Percentiles rank a stretch among this genome's conserved stretches.
Evolutionary conservation across 1,140 invertebrate species (phyloP).

Genomic region (Drosophila parabipectinata): DNA sequence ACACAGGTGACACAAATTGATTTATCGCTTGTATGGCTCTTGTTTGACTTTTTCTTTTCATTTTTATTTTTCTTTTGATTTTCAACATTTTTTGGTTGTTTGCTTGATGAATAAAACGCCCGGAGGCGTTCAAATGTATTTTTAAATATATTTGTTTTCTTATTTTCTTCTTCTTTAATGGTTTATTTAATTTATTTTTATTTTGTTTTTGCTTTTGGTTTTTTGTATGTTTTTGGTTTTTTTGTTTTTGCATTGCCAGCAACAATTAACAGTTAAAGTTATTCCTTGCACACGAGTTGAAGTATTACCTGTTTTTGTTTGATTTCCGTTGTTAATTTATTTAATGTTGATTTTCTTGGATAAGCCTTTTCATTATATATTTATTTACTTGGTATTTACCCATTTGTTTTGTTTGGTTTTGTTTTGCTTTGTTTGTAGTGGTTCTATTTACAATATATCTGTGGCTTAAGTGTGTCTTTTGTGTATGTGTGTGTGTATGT

Average conservation of each 20-base stretch:
- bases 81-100: constrained; percentile 57
- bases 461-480: constrained; percentile 46
- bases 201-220: constrained; percentile 29
- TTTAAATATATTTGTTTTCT: constrained; percentile 51
- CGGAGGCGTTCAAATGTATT: constrained; percentile 73
- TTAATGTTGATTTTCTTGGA: constrained; percentile 48
- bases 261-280: constrained; percentile 81
- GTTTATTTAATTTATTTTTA: constrained; percentile 41
- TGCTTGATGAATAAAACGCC: constrained; percentile 77
- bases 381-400: constrained; percentile 43
- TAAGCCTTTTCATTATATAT: constrained; percentile 43
- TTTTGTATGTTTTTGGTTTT: constrained; percentile 1
- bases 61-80: constrained; percentile 64
- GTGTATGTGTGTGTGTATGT: constrained; percentile 3
- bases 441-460: constrained; percentile 39
- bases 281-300: constrained; percentile 62
- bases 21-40: constrained; percentile 60
- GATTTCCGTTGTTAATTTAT: constrained; percentile 48
- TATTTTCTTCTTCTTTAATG: constrained; percentile 37
- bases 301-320: constrained; percentile 44
- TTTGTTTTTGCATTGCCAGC: constrained; percentile 57
- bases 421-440: neutral
- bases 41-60: constrained; percentile 60
- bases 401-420: constrained; percentile 21
- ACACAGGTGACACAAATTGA: constrained; percentile 78